Evolutionary conservation across 2,113 vertebrate genomes (phyloP).

Genomic region (Struthidea cinerea): DNA sequence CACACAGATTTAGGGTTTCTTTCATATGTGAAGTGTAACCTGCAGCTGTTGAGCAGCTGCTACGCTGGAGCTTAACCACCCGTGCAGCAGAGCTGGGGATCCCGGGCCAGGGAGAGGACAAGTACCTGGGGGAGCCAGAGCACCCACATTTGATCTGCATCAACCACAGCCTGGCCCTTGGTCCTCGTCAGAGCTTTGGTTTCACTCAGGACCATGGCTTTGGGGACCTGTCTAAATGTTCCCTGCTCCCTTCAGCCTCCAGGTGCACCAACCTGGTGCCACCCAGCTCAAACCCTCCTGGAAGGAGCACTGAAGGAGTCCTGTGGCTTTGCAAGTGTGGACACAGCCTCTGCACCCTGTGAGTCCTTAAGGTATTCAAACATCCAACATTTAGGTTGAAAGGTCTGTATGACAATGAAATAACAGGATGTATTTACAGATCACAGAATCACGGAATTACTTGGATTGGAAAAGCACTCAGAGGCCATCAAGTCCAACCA

Average conservation of each 20-base stretch:
- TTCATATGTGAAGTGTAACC: conserved; percentile 21
- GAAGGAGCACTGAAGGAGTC: fast-evolving
- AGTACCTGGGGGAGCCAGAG: background rate
- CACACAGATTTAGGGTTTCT: conserved; percentile 51
- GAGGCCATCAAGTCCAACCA: fast-evolving
- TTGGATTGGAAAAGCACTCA: background rate
- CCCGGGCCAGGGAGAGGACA: fast-evolving
- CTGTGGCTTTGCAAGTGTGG: background rate
- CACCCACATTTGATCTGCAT: background rate
- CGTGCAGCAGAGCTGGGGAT: background rate
- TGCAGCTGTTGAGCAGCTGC: conserved; percentile 64
- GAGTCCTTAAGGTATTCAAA: background rate
- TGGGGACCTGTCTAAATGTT: background rate
- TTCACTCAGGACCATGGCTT: fast-evolving
- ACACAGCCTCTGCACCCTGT: no score
- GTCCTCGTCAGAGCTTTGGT: background rate
- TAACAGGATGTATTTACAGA: no score
- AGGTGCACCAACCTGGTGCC: background rate
- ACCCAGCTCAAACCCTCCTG: background rate
- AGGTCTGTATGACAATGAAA: background rate
- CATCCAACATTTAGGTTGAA: fast-evolving
- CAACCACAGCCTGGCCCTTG: background rate
- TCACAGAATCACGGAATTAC: background rate
- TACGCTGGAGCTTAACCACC: background rate
- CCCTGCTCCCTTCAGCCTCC: background rate